These are phyloP conservation scores for Antedon mediterranea DNA, from an alignment of 53 echinoderm and acorn worm species.

Conservation along the genomic window DNA sequence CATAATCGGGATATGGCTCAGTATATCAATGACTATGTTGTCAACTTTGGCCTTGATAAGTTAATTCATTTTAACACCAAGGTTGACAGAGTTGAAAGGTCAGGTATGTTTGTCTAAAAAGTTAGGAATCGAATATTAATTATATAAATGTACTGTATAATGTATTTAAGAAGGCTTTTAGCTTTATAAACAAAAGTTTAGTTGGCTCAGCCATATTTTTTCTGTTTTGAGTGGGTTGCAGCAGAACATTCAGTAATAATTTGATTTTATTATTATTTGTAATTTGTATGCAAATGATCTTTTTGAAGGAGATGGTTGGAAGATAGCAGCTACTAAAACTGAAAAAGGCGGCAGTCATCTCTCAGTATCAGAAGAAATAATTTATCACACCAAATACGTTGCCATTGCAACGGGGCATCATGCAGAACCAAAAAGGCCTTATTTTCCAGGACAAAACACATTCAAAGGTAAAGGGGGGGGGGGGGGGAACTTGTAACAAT, in stretches of 20 bases:
- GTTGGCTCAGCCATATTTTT: neutral
- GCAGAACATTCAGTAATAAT: neutral
- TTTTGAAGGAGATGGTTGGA: constrained; percentile 50
- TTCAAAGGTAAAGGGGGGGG: constrained; percentile 44
- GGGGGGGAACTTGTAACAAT: too few species aligned
- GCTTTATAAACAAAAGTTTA: too few species aligned
- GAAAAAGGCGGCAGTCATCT: constrained; percentile 50
- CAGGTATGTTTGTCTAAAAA: too few species aligned
- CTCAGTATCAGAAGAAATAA: constrained; percentile 29
- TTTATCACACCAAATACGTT: constrained; percentile 46
- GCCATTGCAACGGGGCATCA: constrained; percentile 92
- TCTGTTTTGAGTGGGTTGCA: neutral
- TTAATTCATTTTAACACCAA: constrained; percentile 49
- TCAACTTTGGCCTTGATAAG: constrained; percentile 40
- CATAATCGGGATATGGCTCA: constrained; percentile 76
- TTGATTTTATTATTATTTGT: neutral
- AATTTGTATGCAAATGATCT: neutral
- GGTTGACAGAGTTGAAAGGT: constrained; percentile 31
- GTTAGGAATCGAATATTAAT: too few species aligned
- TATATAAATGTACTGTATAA: too few species aligned
- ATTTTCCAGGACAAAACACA: constrained; percentile 56
- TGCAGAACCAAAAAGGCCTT: constrained; percentile 57
- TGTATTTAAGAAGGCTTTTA: too few species aligned
- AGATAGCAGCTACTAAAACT: constrained; percentile 32
- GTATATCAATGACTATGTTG: constrained; percentile 63